These are phyloP conservation scores for Leuciscus idus DNA, from an alignment of 2,113 vertebrate species.

Conservation along the genomic window DNA sequence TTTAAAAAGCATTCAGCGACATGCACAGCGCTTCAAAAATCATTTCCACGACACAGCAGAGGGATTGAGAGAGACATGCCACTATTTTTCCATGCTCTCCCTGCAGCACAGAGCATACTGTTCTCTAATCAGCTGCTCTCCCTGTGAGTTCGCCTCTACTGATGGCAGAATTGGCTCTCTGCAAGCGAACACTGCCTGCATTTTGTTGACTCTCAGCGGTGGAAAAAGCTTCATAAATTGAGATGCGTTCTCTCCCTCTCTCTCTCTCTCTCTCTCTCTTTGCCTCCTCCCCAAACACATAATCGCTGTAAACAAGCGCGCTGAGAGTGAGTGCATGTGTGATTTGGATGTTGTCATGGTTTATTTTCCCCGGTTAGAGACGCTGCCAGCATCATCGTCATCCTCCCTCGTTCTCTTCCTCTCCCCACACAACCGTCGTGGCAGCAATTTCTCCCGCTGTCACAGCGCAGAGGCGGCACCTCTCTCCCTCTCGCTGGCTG, in stretches of 20 bases:
- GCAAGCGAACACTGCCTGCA: constrained; percentile 32
- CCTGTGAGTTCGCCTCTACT: constrained; percentile 31
- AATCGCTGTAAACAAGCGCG: constrained; percentile 55
- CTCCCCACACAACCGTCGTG: constrained; percentile 41
- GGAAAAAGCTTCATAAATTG: constrained; percentile 52
- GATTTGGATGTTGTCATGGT: constrained; percentile 60
- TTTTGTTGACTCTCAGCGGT: constrained; percentile 45
- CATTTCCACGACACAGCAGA: constrained; percentile 6
- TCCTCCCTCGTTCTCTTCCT: constrained; percentile 48
- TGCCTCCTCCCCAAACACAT: constrained; percentile 47
- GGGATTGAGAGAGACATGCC: constrained; percentile 20
- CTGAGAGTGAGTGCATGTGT: constrained; percentile 43
- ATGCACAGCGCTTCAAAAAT: constrained; percentile 7
- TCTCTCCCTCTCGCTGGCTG: constrained; percentile 35
- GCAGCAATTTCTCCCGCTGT: constrained; percentile 60
- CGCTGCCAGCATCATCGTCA: constrained; percentile 47
- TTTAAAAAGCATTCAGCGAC: constrained; percentile 6
- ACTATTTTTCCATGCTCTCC: not conserved
- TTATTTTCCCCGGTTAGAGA: constrained; percentile 57
- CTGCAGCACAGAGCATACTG: constrained; percentile 24
- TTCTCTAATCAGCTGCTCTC: constrained; percentile 43
- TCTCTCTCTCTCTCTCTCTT: constrained; percentile 25
- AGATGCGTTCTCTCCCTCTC: constrained; percentile 46
- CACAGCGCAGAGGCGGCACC: constrained; percentile 44
- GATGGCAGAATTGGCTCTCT: constrained; percentile 39